Conservation (phyloP, 2,797 vertebrate genomes). For the Pipistrellus pipistrellus region DNA sequence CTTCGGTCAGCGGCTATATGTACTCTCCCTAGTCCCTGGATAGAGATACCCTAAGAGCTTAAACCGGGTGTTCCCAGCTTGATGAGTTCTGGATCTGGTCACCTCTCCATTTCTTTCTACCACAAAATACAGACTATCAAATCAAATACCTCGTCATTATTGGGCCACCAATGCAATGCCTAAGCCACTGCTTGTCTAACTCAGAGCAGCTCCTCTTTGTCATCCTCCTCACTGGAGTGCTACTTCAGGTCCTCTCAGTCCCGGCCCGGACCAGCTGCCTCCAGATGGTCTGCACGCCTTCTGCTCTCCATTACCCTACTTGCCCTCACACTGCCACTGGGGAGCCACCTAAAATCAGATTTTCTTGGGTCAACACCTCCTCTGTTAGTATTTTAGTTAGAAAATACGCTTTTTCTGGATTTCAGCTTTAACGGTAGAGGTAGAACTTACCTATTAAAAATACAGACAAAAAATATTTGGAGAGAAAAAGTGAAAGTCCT, state of each 20-base stretch:
- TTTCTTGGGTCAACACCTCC: neutral
- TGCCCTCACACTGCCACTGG: neutral
- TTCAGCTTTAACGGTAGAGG: neutral
- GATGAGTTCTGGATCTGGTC: neutral
- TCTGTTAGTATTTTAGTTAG: neutral
- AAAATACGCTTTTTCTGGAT: neutral
- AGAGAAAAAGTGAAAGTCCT: neutral
- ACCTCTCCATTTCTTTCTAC: neutral
- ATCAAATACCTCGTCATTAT: neutral
- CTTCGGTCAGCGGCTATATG: neutral
- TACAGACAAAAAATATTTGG: neutral
- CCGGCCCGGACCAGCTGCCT: neutral
- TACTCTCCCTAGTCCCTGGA: neutral
- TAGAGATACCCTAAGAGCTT: neutral
- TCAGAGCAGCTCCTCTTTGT: neutral
- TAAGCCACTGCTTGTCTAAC: neutral
- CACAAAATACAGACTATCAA: neutral
- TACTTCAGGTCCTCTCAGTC: neutral
- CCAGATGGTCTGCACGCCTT: neutral
- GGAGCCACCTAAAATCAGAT: neutral
- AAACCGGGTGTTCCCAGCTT: neutral
- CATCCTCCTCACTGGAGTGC: accelerated
- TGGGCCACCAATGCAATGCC: neutral
- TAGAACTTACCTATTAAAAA: conserved; percentile 1
- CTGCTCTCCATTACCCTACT: neutral